Conservation (phyloP, 35 echinoderm and acorn worm species). For the Nesometra sesokonis region DNA sequence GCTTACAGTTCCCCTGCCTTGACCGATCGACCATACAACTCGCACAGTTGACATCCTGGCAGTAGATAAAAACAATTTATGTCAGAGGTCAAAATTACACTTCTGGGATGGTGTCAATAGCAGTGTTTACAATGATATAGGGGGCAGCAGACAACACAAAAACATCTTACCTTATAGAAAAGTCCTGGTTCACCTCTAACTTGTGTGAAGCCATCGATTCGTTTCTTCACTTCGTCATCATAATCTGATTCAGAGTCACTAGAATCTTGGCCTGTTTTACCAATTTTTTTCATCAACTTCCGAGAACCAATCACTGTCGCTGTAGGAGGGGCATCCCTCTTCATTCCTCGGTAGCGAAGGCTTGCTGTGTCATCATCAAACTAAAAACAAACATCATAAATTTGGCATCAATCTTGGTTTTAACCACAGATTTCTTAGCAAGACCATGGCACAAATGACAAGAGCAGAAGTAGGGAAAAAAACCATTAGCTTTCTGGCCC, state of each 20-base stretch:
- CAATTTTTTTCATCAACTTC: constrained; percentile 44
- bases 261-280: constrained; percentile 43
- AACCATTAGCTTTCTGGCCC: no score
- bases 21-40: no score
- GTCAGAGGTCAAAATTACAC: no score
- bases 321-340: constrained; percentile 18
- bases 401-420: no score
- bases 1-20: no score
- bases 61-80: background rate
- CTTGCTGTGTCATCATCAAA: background rate
- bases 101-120: no score
- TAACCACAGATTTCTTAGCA: no score
- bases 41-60: no score
- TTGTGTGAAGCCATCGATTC: constrained; percentile 56
- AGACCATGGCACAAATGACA: no score
- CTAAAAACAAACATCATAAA: background rate
- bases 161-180: constrained; percentile 78
- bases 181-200: constrained; percentile 89
- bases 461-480: no score
- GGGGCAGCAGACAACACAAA: no score
- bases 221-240: constrained; percentile 64
- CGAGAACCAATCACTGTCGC: constrained; percentile 66
- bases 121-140: no score
- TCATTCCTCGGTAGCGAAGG: constrained; percentile 27
- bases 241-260: constrained; percentile 59